Evolutionary conservation across 2,113 vertebrate genomes (phyloP), one percentile per base, ranked within the genome.

Genomic region (Oxygymnocypris stewartii): DNA sequence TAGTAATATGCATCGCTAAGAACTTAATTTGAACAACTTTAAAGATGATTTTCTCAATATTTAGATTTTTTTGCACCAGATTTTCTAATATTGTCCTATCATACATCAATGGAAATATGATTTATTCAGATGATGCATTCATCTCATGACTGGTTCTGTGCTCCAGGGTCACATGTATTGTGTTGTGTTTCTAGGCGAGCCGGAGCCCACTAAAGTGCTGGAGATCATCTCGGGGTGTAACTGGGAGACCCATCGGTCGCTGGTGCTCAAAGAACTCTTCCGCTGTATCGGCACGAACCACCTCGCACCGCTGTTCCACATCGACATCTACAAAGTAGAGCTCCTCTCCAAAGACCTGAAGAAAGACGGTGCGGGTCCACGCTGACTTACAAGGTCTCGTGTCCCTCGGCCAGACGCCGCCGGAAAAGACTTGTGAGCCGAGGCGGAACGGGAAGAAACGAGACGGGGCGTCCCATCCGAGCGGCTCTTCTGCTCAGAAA

Each of bases 161-260:
- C 0, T 51, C 13, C 14, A 16, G 49, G 49, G 49, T 49, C 12
- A 14, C 1, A 40, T 37, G 14, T 20, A 9, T 18, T 1, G n/a
- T 28, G 13, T 23, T 40, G 31, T 71, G 11, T 37, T 0, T 2
- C 0, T 11, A 40, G 67, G 7, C 0, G 67, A 92, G 86, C 94
- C 90, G 75, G 93, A 90, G 88, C 91, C 93, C 74, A 93, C 92
- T 85, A 97, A 95, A 91, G 94, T 97, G 89, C 95, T 97, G 75
- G 95, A 99, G 92, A 97, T 99, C 91, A 94, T 98, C 88, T 98
- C 97, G 12, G 93, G 94, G 79, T 97, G 97, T 92, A 94, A 93
- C 89, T 97, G 96, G 97, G 93, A 96, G 90, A 93, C 94, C 59
- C 93, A 93, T 90, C 94, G 95, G 77, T 95, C 85, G 9, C 74